Evolutionary conservation across 2,113 vertebrate species (phyloP).

Genomic region (Onychostoma macrolepis): DNA sequence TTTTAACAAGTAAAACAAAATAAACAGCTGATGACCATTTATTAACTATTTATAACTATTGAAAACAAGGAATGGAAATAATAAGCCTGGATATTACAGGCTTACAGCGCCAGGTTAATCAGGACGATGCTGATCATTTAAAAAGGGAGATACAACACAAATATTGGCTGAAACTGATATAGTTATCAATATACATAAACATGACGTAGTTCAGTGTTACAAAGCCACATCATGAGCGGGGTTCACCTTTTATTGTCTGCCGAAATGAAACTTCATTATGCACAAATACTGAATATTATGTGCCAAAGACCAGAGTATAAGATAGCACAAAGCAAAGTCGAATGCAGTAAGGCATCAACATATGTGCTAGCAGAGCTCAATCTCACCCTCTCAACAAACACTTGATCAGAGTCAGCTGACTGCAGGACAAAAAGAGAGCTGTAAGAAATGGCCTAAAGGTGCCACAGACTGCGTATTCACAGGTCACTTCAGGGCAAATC

Average conservation of each 20-base stretch:
- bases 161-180: not conserved
- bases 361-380: slow-evolving; percentile 66
- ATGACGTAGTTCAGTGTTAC: not conserved
- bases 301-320: not conserved
- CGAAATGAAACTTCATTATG: not conserved
- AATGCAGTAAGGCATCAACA: slow-evolving; percentile 60
- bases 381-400: slow-evolving; percentile 76
- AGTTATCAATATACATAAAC: not conserved
- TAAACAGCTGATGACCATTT: not conserved
- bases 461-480: slow-evolving; percentile 64
- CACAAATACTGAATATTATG: not conserved
- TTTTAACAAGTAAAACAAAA: not conserved
- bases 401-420: slow-evolving; percentile 81
- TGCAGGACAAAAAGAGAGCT: slow-evolving; percentile 74
- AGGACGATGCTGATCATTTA: not conserved
- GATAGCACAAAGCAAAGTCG: slow-evolving; percentile 16
- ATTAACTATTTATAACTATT: not conserved
- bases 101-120: not conserved
- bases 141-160: not conserved
- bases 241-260: not conserved
- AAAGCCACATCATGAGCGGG: not conserved
- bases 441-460: slow-evolving; percentile 71
- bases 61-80: not conserved
- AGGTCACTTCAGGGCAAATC: slow-evolving; percentile 60
- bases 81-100: not conserved